Evolutionary conservation across 2,113 vertebrate genomes (phyloP).

Genomic region (Dasyornis broadbenti): DNA sequence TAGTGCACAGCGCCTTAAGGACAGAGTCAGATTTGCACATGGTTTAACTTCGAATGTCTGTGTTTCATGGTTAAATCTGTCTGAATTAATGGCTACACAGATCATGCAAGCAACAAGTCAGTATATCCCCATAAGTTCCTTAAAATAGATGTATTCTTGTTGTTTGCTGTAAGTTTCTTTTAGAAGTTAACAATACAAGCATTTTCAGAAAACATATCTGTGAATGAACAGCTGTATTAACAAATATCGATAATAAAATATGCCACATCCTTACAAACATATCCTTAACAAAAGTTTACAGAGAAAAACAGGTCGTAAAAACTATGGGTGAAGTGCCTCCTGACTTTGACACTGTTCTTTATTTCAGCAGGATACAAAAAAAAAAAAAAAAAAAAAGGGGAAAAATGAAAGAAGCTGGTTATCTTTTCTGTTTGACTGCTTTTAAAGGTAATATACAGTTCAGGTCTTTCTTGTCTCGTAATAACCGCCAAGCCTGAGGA

Average conservation of each 20-base stretch:
- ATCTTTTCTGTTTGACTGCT: slow-evolving; percentile 71
- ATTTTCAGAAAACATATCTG: slow-evolving; percentile 58
- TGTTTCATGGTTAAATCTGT: neutral
- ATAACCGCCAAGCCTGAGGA: slow-evolving; percentile 77
- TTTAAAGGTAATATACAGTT: slow-evolving; percentile 82
- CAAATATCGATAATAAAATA: slow-evolving; percentile 66
- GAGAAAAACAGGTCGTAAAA: slow-evolving; percentile 42
- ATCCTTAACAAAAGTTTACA: slow-evolving; percentile 69
- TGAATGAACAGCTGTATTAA: slow-evolving; percentile 54
- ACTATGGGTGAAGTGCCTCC: slow-evolving; percentile 29
- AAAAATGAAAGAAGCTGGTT: slow-evolving; percentile 17
- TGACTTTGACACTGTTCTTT: slow-evolving; percentile 51
- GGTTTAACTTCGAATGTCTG: neutral
- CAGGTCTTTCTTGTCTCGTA: slow-evolving; percentile 82
- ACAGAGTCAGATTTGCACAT: neutral
- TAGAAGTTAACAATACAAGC: slow-evolving; percentile 41
- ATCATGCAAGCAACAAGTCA: neutral
- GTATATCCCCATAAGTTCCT: slow-evolving; percentile 40
- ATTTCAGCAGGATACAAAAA: slow-evolving; percentile 46
- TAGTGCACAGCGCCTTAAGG: neutral
- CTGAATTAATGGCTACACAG: neutral
- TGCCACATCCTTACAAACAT: slow-evolving; percentile 62
- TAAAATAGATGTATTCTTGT: slow-evolving; percentile 5
- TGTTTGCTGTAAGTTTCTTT: slow-evolving; percentile 15
- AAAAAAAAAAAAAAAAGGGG: too few species aligned